Base-by-base conservation (phyloP, 2,797 vertebrate species). In the Hoplostethus mediterraneus region DNA sequence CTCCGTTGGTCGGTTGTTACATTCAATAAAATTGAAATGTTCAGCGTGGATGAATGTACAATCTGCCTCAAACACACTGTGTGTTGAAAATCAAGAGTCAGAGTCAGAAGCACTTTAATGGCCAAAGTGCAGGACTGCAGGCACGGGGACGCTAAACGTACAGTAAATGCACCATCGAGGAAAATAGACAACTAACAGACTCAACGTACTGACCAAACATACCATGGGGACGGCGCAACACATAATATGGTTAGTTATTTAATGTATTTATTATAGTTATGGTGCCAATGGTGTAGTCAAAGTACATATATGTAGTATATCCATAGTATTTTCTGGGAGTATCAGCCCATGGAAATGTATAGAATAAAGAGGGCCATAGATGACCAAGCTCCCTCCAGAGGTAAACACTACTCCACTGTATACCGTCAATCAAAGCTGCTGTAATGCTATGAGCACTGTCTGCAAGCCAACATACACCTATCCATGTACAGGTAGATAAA, bases 11-110 rank as follows among this genome's bases (percentile, higher is more conserved):
- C 49, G 33, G 55, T 78, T 80, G 71, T 69, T 76, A 63, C 75
- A 36, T 82, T 86, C 71, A 85, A 65, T 63, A 52, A 63, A 21
- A 44, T 7, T 42, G 58, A 45, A 80, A 66, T 49, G 68, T 61
- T 70, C 65, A 54, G 77, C 62, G 17, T 0, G 63, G 55, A 75
- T 74, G 76, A 82, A 79, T 76, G 74, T 83, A 77, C 81, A 80
- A 59, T 66, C 33, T 61, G 61, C n/a, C 47, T 54, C 47, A 17
- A 11, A 73, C 69, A 55, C 49, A 42, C 60, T 4, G 44, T 59
- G 62, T 75, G 65, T 84, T 79, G 49, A 83, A 54, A 86, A 36
- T 69, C 53, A 54, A 54, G 17, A 80, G 33, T 54, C 28, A 62
- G 71, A 82, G 84, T 80, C 76, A 57, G 40, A 75, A 73, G 47